Evolutionary conservation across 2,888 invertebrate species (phyloP).

Genomic region (Cheilosia scutellata): DNA sequence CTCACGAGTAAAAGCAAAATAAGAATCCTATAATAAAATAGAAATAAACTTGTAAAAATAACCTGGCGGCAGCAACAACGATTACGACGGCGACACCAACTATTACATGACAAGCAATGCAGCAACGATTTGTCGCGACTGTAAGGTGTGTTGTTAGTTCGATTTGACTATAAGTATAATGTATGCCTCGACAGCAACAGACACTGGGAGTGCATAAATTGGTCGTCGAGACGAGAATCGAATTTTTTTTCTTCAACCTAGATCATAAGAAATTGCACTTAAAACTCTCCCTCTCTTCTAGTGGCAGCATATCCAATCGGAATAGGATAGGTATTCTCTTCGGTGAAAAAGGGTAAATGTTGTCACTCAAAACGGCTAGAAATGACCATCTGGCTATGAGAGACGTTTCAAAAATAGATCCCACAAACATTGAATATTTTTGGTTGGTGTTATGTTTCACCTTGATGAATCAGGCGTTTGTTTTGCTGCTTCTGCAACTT

Average conservation of each 20-base stretch:
- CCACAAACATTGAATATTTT: conserved; percentile 29
- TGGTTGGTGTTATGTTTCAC: conserved; percentile 64
- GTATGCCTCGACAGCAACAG: conserved; percentile 26
- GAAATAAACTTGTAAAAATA: conserved; percentile 62
- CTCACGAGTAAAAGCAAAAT: conserved; percentile 40
- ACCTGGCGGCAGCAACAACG: conserved; percentile 47
- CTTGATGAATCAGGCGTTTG: conserved; percentile 31
- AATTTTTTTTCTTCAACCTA: conserved; percentile 16
- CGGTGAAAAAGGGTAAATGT: conserved; percentile 42
- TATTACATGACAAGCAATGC: conserved; percentile 70
- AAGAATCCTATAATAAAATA: conserved; percentile 23
- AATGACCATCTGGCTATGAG: conserved; percentile 48
- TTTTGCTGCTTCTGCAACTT: conserved; percentile 12
- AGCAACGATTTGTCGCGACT: conserved; percentile 74
- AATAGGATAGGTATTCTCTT: conserved; percentile 6
- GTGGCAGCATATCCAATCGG: conserved; percentile 39
- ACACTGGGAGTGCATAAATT: conserved; percentile 59
- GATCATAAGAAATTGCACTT: conserved; percentile 10
- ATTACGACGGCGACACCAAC: conserved; percentile 53
- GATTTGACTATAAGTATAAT: conserved; percentile 41
- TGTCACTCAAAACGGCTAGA: conserved; percentile 27
- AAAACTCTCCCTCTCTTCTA: conserved; percentile 53
- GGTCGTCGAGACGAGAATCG: conserved; percentile 55
- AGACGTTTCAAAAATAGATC: conserved; percentile 49
- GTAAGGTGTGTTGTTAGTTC: conserved; percentile 67